phyloP scores from a whole-genome alignment of 2,888 invertebrate species.

The Amiota communis region DNA sequence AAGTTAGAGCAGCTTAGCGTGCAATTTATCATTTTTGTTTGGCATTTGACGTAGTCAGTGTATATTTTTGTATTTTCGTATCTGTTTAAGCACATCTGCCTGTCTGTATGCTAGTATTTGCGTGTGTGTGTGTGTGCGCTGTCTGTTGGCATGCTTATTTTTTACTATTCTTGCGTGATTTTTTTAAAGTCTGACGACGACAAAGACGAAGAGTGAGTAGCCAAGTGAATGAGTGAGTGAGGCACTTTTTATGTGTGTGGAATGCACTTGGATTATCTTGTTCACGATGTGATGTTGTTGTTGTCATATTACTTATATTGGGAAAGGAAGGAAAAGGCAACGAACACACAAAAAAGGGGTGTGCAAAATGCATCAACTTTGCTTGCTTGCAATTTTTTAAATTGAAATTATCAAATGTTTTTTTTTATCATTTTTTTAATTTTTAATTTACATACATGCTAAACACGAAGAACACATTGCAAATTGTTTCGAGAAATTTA shows the following conservation, averaged over 20 bases:
- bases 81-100: not conserved
- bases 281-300: constrained; percentile 14
- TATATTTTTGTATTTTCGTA: constrained; percentile 9
- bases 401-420: not conserved
- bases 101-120: not conserved
- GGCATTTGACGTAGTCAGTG: constrained; percentile 23
- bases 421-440: constrained; percentile 38
- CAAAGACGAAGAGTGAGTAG: too few relatives aligned
- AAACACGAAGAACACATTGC: too few relatives aligned
- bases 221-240: too few relatives aligned
- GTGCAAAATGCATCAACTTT: constrained; percentile 44
- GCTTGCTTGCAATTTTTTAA: constrained; percentile 25
- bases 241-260: constrained; percentile 4
- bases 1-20: constrained; percentile 61
- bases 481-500: too few relatives aligned
- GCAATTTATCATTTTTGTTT: constrained; percentile 27
- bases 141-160: constrained; percentile 42
- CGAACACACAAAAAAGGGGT: constrained; percentile 8
- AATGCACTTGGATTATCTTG: constrained; percentile 13
- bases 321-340: constrained; percentile 27
- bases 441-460: too few relatives aligned
- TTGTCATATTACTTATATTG: constrained; percentile 20
- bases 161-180: constrained; percentile 51
- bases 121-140: constrained; percentile 32
- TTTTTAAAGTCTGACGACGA: constrained; percentile 33